Evolutionary conservation across 2,113 vertebrate genomes (phyloP).

Genomic region (Psittacus erithacus): DNA sequence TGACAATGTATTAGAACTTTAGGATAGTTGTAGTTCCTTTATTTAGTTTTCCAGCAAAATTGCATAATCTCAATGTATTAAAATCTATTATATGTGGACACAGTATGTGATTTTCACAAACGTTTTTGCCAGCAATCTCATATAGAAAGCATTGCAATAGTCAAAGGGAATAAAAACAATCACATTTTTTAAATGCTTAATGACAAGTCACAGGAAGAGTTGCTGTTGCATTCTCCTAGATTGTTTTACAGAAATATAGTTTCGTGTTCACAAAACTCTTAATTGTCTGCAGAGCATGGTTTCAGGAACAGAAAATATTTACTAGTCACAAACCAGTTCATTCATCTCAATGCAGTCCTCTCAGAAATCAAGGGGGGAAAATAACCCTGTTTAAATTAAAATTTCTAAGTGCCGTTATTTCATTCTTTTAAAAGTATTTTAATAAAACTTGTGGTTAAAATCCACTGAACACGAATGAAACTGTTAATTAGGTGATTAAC

Average conservation of each 20-base stretch:
- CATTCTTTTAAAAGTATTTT: slow-evolving; percentile 13
- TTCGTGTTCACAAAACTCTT: not conserved
- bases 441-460: slow-evolving; percentile 40
- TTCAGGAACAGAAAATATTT: not conserved
- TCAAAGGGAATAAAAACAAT: not conserved
- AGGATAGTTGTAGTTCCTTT: not conserved
- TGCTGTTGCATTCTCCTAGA: not conserved
- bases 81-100: not conserved
- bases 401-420: not conserved
- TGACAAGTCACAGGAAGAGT: not conserved
- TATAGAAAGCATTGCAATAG: not conserved
- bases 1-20: not conserved
- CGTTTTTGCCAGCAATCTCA: not conserved
- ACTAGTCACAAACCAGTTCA: not conserved
- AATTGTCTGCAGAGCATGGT: not conserved
- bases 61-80: not conserved
- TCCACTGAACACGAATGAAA: slow-evolving; percentile 11
- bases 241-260: not conserved
- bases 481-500: not conserved
- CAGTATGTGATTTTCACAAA: not conserved
- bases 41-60: not conserved
- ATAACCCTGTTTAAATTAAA: not conserved
- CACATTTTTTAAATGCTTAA: not conserved
- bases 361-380: not conserved
- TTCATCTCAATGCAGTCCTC: not conserved